Conservation (phyloP, 2,888 invertebrate genomes). For the Petrolisthes cinctipes region DNA sequence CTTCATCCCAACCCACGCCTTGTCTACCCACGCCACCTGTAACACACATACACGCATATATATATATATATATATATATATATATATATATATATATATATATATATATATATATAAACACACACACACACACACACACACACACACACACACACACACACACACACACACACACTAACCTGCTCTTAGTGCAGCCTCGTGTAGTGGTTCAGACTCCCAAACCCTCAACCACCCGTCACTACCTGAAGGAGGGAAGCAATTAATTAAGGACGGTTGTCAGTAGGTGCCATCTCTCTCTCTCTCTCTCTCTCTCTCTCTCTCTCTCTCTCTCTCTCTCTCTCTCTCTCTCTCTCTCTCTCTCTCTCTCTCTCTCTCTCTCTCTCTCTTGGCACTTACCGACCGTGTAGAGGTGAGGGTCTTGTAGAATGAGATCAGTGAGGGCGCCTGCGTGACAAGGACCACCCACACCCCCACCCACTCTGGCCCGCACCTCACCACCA, state of each 20-base stretch:
- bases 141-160: no score
- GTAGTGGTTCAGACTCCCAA: slow-evolving; percentile 14
- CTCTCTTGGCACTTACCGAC: neutral
- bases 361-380: neutral
- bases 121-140: no score
- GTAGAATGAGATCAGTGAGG: slow-evolving; percentile 15
- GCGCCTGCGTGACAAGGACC: slow-evolving; percentile 22
- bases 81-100: neutral
- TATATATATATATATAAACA: slow-evolving; percentile 5
- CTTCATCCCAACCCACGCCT: slow-evolving; percentile 30
- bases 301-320: neutral
- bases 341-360: neutral
- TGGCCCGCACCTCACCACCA: slow-evolving; percentile 24
- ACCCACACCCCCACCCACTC: neutral
- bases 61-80: neutral
- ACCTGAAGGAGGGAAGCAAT: neutral
- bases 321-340: neutral
- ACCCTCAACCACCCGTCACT: slow-evolving; percentile 18
- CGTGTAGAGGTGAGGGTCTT: slow-evolving; percentile 19
- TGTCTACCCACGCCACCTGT: neutral
- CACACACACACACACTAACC: no score
- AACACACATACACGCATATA: neutral
- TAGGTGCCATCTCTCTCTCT: neutral
- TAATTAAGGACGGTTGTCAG: no score
- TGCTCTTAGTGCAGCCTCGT: slow-evolving; percentile 16